Conservation (phyloP, 2,797 vertebrate species). For the Morelia viridis region DNA sequence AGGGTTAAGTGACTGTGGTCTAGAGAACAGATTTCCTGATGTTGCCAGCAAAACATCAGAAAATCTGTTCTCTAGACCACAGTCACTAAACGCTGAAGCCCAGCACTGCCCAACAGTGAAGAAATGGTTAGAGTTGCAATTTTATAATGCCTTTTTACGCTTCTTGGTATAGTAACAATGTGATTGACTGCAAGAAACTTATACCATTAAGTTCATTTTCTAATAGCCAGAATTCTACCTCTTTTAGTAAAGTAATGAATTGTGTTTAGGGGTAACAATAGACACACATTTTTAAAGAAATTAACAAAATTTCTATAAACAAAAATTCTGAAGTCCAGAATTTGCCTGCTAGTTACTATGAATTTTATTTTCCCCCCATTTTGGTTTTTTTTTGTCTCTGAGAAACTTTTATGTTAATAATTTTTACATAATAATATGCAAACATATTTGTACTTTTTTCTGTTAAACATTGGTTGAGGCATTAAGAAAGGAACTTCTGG, state of each 20-base stretch:
- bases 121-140: not conserved
- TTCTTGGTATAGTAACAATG: constrained; percentile 38
- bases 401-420: not conserved
- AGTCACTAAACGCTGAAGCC: not conserved
- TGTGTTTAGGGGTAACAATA: not conserved
- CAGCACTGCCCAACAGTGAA: not conserved
- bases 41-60: not conserved
- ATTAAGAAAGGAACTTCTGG: constrained; percentile 14
- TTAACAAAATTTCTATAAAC: not conserved
- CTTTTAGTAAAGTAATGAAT: not conserved
- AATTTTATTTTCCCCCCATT: not conserved
- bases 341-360: not conserved
- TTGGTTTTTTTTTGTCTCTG: constrained; percentile 27
- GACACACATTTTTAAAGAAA: not conserved
- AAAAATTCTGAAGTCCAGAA: not conserved
- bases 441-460: constrained; percentile 30
- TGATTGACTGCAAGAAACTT: constrained; percentile 10
- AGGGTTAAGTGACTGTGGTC: not conserved
- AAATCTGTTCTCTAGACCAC: not conserved
- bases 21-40: not conserved
- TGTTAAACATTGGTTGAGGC: constrained; percentile 14
- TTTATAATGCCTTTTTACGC: constrained; percentile 25
- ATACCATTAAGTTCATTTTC: not conserved
- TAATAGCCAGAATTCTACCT: not conserved
- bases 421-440: constrained; percentile 29